Base-by-base conservation (phyloP, 2,888 invertebrate genomes). In the Osedax fenrisi region DNA sequence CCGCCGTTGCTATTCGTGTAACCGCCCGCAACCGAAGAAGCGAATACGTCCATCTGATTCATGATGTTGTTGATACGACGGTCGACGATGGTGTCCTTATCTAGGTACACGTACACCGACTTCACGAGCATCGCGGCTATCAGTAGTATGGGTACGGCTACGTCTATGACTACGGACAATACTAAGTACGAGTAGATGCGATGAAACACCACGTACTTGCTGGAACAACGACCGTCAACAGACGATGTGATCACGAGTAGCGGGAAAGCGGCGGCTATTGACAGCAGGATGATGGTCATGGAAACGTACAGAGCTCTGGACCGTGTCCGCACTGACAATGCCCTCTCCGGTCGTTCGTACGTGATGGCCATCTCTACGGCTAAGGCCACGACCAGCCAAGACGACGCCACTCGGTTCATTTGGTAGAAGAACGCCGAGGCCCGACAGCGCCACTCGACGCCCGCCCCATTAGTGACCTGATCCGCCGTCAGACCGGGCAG, bases 361-460 rank as follows among this genome's bases (percentile, higher is more conserved):
- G 64, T 75, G 21, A 75, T 13, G 59, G 68, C 75, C 3, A 75
- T 70, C 66, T 77, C 77, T 5, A 72, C 75, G 0, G 75, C 75
- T 69, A 77, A 41, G n/a, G 76, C 77, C 10, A 76, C 77, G n/a
- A 77, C 72, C 21, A 77, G 64, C 77, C 77, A 77, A 25, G 77
- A 71, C 5, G 75, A 75, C 10, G 75, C 62, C 1, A 69, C 26
- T 1, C 76, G 59, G 2, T 64, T 59, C 41, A 62, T 74, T 24
- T 75, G 66, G 24, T 64, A 62, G 22, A 74, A 22, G 61, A 77
- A 77, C 56, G 72, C 41, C 2, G 71, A 74, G 21, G 76, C n/a
- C 13, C 77, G n/a, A 26, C 77, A 77, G 2, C 76, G 71, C 77
- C 77, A 77, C 24, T 68, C 72, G 67, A 64, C 75, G 22, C 26